Conservation (phyloP, 1,140 invertebrate species). For the Temnothorax curvispinosus region DNA sequence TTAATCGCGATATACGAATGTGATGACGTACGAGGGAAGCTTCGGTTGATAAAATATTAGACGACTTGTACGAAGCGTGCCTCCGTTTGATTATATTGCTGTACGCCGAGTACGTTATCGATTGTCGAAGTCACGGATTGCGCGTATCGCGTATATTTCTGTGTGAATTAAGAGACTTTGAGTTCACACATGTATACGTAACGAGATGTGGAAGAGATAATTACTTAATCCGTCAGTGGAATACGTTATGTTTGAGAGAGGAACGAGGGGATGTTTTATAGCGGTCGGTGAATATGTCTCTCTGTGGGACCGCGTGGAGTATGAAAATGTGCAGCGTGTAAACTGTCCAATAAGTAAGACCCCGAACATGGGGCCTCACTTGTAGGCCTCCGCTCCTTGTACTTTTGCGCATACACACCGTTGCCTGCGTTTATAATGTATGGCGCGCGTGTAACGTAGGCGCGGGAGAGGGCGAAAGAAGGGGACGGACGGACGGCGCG, state of each 20-base stretch:
- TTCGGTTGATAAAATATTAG: conserved; percentile 10
- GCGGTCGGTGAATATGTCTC: conserved; percentile 22
- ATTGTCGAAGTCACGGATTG: neutral
- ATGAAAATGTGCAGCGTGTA: conserved; percentile 80
- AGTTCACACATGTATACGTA: neutral
- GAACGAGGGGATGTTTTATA: neutral
- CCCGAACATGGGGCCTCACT: conserved; percentile 74
- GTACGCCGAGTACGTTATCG: neutral
- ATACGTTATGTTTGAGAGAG: neutral
- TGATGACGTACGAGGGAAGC: conserved; percentile 28
- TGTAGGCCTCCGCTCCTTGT: conserved; percentile 79
- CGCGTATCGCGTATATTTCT: neutral
- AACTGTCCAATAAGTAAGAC: conserved; percentile 85
- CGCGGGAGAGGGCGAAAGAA: conserved; percentile 6
- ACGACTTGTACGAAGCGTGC: neutral
- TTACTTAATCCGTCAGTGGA: neutral
- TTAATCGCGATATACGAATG: conserved; percentile 12
- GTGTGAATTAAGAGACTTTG: too few species aligned
- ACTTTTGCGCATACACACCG: conserved; percentile 67
- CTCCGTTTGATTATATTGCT: neutral
- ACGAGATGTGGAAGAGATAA: neutral
- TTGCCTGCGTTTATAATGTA: conserved; percentile 75
- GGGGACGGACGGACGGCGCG: conserved; percentile 22
- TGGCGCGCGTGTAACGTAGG: conserved; percentile 45
- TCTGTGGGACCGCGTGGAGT: conserved; percentile 17